Conservation (phyloP, 2,888 invertebrate genomes). For the Blastobasis adustella region DNA sequence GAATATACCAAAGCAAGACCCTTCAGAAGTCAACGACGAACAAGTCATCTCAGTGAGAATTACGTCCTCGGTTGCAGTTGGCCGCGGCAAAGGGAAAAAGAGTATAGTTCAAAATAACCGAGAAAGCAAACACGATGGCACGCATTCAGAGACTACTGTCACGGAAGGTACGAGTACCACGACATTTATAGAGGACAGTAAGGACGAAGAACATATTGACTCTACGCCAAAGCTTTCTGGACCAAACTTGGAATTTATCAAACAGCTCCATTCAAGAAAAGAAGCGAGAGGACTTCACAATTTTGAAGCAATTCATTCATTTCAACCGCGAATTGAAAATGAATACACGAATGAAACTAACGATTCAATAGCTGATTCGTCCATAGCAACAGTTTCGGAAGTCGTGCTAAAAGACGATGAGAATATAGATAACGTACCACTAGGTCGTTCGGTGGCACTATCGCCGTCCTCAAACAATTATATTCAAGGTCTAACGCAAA, state of each 20-base stretch:
- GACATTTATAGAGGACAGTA: conserved; percentile 21
- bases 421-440: conserved; percentile 34
- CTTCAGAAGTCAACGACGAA: conserved; percentile 40
- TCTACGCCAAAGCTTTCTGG: conserved; percentile 48
- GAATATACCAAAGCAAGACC: conserved; percentile 31
- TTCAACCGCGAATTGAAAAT: conserved; percentile 66
- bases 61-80: conserved; percentile 76
- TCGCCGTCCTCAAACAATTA: conserved; percentile 41
- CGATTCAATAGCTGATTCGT: conserved; percentile 46
- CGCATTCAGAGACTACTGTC: conserved; percentile 11
- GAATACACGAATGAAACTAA: conserved; percentile 40
- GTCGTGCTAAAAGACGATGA: conserved; percentile 29
- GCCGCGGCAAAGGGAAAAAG: conserved; percentile 51
- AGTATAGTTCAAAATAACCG: conserved; percentile 13
- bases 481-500: conserved; percentile 36
- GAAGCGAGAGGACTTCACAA: conserved; percentile 41
- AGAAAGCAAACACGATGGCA: conserved; percentile 11
- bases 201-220: no score
- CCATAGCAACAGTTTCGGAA: conserved; percentile 36
- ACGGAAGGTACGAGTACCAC: conserved; percentile 7
- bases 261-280: conserved; percentile 61
- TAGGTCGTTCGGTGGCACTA: conserved; percentile 36
- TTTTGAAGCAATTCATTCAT: conserved; percentile 49
- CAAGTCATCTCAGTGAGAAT: conserved; percentile 72
- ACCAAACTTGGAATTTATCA: conserved; percentile 67